phyloP scores from a whole-genome alignment of 1,140 invertebrate species.

The Papilio dardanus region DNA sequence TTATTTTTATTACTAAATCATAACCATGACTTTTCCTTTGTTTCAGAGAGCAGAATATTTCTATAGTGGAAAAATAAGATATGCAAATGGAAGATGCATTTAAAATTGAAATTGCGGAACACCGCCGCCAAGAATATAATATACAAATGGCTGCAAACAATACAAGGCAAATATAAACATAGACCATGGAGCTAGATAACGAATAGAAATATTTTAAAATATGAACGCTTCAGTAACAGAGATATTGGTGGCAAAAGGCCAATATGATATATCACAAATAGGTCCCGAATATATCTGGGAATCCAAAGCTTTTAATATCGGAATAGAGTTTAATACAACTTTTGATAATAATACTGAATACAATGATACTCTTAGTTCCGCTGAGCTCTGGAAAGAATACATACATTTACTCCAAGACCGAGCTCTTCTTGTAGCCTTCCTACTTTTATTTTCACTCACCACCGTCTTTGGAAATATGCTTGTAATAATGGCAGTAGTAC shows the following conservation, averaged over 20 bases:
- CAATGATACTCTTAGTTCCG: constrained; percentile 59
- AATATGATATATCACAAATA: constrained; percentile 66
- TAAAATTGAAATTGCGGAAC: constrained; percentile 63
- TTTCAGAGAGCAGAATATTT: constrained; percentile 59
- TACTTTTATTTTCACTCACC: constrained; percentile 95
- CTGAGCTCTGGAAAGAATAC: constrained; percentile 76
- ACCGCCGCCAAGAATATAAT: constrained; percentile 76
- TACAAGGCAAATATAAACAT: constrained; percentile 77
- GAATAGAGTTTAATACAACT: constrained; percentile 64
- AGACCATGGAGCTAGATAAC: constrained; percentile 71
- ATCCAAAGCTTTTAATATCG: constrained; percentile 55
- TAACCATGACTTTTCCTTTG: constrained; percentile 47
- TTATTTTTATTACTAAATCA: background rate
- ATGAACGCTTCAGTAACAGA: constrained; percentile 74
- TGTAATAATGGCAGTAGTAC: constrained; percentile 95
- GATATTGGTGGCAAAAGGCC: constrained; percentile 72
- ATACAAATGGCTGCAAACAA: constrained; percentile 75
- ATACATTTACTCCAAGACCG: constrained; percentile 85
- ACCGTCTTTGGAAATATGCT: constrained; percentile 98
- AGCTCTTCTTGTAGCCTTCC: constrained; percentile 90
- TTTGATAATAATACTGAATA: constrained; percentile 62
- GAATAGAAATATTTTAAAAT: constrained; percentile 71
- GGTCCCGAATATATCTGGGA: constrained; percentile 65
- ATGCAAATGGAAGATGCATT: constrained; percentile 69
- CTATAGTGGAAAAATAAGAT: constrained; percentile 52